Conservation (phyloP, 2,888 invertebrate species). For the Stenodema calcarata region DNA sequence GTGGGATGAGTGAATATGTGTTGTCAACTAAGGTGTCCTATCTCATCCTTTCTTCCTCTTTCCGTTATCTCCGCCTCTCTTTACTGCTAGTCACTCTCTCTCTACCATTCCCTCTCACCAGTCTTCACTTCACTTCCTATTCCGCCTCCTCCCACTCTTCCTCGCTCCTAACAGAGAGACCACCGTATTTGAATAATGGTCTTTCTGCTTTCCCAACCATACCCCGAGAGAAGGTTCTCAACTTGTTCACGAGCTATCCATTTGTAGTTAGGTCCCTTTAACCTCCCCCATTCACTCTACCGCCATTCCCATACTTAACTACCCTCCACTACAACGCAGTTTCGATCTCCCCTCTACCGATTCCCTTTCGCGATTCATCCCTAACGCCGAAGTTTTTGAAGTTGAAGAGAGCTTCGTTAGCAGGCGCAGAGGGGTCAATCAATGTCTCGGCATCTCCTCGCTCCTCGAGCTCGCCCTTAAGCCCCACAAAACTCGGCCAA, state of each 20-base stretch:
- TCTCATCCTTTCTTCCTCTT: neutral
- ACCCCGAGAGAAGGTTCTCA: neutral
- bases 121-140: neutral
- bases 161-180: neutral
- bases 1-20: slow-evolving; percentile 12
- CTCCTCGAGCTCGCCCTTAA: neutral
- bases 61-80: neutral
- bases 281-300: neutral
- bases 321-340: slow-evolving; percentile 8
- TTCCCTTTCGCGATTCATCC: neutral
- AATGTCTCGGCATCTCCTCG: slow-evolving; percentile 3
- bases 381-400: slow-evolving; percentile 27
- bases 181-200: slow-evolving; percentile 41
- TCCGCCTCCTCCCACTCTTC: neutral
- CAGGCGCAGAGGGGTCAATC: slow-evolving; percentile 25
- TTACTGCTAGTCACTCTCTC: neutral
- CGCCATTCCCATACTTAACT: neutral
- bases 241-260: slow-evolving; percentile 35
- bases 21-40: slow-evolving; percentile 3
- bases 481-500: neutral
- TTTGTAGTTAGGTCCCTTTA: slow-evolving; percentile 15
- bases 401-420: slow-evolving; percentile 15
- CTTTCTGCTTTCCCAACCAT: slow-evolving; percentile 1
- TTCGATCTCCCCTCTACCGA: neutral
- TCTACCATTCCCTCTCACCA: neutral